Percentiles rank a stretch among this genome's conserved stretches.
Evolutionary conservation across 2,888 invertebrate species (phyloP).

Genomic region (Sphaeridia pumilis): DNA sequence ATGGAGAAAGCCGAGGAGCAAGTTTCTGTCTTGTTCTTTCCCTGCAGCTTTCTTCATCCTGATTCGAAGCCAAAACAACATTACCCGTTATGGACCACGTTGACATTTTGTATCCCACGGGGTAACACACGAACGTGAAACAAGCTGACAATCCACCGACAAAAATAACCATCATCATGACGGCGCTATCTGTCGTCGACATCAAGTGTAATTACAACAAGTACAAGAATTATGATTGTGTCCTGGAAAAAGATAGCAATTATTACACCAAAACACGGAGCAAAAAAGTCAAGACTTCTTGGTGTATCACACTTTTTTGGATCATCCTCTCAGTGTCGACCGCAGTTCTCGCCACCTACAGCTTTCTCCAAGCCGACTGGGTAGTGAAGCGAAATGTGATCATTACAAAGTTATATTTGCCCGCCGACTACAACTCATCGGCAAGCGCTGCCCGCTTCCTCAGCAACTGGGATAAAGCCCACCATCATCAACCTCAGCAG

Average conservation of each 20-base stretch:
- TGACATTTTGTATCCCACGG: too few relatives aligned
- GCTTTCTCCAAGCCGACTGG: constrained; percentile 42
- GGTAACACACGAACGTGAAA: too few relatives aligned
- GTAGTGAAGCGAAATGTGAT: constrained; percentile 36
- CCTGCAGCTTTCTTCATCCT: too few relatives aligned
- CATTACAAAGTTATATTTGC: constrained; percentile 14
- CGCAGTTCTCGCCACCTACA: constrained; percentile 39
- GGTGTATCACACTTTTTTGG: constrained; percentile 39
- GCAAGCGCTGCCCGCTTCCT: too few relatives aligned
- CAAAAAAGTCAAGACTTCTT: constrained; percentile 28
- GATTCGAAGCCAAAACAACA: too few relatives aligned
- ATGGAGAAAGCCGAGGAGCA: too few relatives aligned
- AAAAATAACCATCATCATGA: too few relatives aligned
- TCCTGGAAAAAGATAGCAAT: background rate
- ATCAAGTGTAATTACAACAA: background rate
- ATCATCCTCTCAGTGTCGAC: constrained; percentile 39
- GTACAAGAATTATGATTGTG: constrained; percentile 1
- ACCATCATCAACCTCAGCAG: too few relatives aligned
- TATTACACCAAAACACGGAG: background rate
- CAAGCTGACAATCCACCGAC: too few relatives aligned
- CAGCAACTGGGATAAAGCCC: background rate
- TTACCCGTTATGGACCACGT: too few relatives aligned
- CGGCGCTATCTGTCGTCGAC: background rate
- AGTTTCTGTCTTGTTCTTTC: too few relatives aligned
- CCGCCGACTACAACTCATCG: too few relatives aligned